These are phyloP conservation scores for Amblyjoppa fuscipennis DNA, from an alignment of 2,888 invertebrate genomes.

Conservation along the genomic window DNA sequence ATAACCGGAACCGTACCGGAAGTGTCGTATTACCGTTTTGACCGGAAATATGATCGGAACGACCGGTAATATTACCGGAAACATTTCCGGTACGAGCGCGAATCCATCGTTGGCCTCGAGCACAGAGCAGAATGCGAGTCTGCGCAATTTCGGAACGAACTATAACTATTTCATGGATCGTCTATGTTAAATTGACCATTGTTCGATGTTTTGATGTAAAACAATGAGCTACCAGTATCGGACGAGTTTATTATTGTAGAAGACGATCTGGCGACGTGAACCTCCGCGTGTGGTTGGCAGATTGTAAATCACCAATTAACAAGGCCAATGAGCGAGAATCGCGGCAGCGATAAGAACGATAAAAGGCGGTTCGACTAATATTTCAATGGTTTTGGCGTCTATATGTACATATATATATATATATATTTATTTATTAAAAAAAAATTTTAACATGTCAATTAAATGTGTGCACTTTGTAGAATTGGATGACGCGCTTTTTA, in stretches of 20 bases:
- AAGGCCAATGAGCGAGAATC: conserved; percentile 30
- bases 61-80: neutral
- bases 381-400: neutral
- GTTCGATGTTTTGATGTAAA: conserved; percentile 26
- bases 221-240: conserved; percentile 2
- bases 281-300: neutral
- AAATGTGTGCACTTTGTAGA: neutral
- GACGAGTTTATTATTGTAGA: conserved; percentile 9
- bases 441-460: neutral
- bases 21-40: too few species aligned
- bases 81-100: neutral
- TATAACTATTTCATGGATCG: conserved; percentile 51
- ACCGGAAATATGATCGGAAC: too few species aligned
- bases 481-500: neutral
- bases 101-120: conserved; percentile 7
- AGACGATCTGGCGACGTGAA: neutral
- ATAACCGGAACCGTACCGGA: too few species aligned
- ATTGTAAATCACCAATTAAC: conserved; percentile 56
- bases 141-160: neutral
- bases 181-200: conserved; percentile 36
- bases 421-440: too few species aligned
- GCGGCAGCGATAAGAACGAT: conserved; percentile 29
- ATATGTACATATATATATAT: neutral
- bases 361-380: neutral
- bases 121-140: neutral